These are phyloP conservation scores for Trachythela sp. DNA, from an alignment of 64 coral and sea anemone genomes.

Conservation along the genomic window DNA sequence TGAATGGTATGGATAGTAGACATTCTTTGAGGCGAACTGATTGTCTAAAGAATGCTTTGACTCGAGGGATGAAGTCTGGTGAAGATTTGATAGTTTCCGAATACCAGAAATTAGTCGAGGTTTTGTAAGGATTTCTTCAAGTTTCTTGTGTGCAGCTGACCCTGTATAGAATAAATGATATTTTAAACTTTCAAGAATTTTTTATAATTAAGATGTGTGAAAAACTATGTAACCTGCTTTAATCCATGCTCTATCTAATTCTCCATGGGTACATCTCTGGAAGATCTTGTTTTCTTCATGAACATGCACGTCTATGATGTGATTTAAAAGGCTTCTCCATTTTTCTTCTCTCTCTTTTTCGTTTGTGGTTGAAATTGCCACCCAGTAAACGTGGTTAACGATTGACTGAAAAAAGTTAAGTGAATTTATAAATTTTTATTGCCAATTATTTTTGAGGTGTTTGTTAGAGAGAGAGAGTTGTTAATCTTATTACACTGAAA, in stretches of 20 bases:
- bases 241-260: not conserved
- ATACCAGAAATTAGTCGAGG: not conserved
- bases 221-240: not conserved
- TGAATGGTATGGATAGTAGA: constrained; percentile 10
- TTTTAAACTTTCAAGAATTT: not conserved
- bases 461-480: too few species aligned
- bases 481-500: too few species aligned
- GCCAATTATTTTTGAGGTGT: too few species aligned
- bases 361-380: not conserved
- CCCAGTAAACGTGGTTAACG: not conserved
- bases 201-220: not conserved
- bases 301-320: not conserved
- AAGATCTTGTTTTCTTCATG: not conserved
- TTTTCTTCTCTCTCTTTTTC: not conserved
- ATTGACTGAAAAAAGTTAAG: not conserved
- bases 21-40: not conserved
- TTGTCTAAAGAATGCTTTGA: not conserved
- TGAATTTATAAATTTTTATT: not conserved
- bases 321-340: not conserved
- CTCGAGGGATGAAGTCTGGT: not conserved
- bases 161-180: not conserved
- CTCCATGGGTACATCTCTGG: not conserved
- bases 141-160: not conserved
- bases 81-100: not conserved
- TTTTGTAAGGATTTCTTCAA: not conserved